These are phyloP conservation scores for Gandaritis pyraliata DNA, from an alignment of 2,888 invertebrate species.

Conservation along the genomic window DNA sequence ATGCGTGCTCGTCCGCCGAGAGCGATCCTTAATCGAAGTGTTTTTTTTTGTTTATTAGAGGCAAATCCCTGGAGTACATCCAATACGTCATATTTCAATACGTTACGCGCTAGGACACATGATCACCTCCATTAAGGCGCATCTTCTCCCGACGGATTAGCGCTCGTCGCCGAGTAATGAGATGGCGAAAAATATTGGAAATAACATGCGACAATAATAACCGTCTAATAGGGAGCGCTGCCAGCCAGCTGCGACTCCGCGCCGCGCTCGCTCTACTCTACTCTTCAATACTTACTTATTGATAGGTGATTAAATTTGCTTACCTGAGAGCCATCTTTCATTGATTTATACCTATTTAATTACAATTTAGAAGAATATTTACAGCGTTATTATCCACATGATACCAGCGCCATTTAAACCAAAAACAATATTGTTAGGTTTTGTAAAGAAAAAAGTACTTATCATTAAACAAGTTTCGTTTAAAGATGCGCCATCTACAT, in stretches of 20 bases:
- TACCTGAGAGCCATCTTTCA: constrained; percentile 5
- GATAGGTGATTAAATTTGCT: too few species aligned
- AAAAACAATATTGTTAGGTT: too few species aligned
- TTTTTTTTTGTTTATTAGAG: constrained; percentile 70
- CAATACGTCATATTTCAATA: constrained; percentile 81
- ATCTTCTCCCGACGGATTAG: constrained; percentile 81
- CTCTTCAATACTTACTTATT: neutral
- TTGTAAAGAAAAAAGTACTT: too few species aligned
- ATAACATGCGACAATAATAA: constrained; percentile 76
- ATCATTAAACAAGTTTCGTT: too few species aligned
- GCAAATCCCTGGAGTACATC: constrained; percentile 69
- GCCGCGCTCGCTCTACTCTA: constrained; percentile 56
- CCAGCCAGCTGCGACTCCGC: constrained; percentile 64
- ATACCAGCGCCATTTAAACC: too few species aligned
- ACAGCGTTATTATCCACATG: too few species aligned
- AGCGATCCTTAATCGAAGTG: constrained; percentile 58
- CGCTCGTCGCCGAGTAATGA: constrained; percentile 75
- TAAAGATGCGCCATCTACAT: constrained; percentile 28
- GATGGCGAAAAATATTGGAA: constrained; percentile 80
- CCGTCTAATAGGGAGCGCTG: constrained; percentile 62
- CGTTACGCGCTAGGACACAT: constrained; percentile 78
- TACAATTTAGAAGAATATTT: too few species aligned
- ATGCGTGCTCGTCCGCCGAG: constrained; percentile 57
- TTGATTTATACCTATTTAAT: constrained; percentile 13
- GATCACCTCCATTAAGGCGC: constrained; percentile 79